Percentiles rank a stretch among this genome's conserved stretches.
These are phyloP conservation scores for Serilophus lunatus DNA, from an alignment of 2,113 vertebrate genomes.

Conservation along the genomic window DNA sequence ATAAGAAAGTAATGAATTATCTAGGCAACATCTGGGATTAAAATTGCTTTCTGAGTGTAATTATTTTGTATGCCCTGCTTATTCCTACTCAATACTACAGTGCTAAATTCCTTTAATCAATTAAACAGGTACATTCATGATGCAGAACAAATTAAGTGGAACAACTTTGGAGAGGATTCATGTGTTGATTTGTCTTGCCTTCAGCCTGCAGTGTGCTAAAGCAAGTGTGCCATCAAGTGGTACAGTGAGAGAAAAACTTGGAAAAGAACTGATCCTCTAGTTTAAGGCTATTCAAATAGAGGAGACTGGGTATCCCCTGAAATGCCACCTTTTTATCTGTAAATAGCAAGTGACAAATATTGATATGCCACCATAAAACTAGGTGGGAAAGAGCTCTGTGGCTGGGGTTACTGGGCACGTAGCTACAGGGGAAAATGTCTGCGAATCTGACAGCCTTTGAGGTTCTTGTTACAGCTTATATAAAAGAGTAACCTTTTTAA, in stretches of 20 bases:
- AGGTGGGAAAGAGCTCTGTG: background rate
- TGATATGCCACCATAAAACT: accelerated
- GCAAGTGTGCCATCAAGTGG: constrained; percentile 68
- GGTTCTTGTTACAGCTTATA: background rate
- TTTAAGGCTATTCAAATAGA: background rate
- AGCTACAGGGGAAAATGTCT: background rate
- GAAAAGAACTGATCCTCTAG: background rate
- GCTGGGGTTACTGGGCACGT: background rate
- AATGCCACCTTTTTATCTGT: background rate
- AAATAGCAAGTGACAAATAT: background rate
- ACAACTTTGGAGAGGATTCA: background rate
- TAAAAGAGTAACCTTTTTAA: background rate
- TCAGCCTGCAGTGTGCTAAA: background rate
- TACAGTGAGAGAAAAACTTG: background rate
- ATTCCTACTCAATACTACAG: background rate
- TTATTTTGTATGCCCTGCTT: constrained; percentile 25
- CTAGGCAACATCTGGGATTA: background rate
- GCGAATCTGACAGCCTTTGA: background rate
- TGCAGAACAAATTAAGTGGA: constrained; percentile 39
- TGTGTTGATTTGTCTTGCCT: background rate
- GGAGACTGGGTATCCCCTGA: background rate
- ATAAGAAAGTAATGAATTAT: background rate
- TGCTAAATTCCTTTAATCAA: constrained; percentile 27
- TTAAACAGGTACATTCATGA: constrained; percentile 2
- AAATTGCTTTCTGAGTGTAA: background rate